Evolutionary conservation across 2,888 invertebrate genomes (phyloP).

Genomic region (Caenorhabditis drosophilae): DNA sequence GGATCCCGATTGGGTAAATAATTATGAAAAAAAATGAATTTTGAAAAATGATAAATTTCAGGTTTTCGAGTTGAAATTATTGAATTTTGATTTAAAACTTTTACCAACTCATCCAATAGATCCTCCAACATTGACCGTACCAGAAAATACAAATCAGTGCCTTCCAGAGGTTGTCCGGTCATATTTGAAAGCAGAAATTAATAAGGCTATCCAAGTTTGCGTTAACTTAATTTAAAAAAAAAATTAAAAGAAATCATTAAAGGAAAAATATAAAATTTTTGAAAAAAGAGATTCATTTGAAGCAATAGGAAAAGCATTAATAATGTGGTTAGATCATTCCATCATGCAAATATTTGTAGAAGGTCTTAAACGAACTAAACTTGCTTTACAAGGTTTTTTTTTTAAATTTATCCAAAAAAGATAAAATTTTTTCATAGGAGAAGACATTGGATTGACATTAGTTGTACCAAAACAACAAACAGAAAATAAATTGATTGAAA

Average conservation of each 20-base stretch:
- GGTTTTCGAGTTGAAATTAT: conserved; percentile 2
- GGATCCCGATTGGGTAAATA: conserved; percentile 9
- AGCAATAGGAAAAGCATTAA: conserved; percentile 9
- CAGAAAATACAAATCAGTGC: not conserved
- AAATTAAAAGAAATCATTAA: not conserved
- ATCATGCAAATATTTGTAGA: conserved; percentile 6
- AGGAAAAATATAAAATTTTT: conserved; percentile 7
- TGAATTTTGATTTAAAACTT: not conserved
- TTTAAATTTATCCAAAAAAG: too few species aligned
- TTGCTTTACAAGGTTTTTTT: not conserved
- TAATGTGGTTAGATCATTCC: conserved; percentile 8
- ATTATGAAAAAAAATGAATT: not conserved
- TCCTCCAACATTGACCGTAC: not conserved
- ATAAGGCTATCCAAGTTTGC: conserved; percentile 1
- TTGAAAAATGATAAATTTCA: not conserved
- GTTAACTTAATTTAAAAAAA: not conserved
- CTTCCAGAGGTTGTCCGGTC: not conserved
- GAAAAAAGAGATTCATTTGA: conserved; percentile 6
- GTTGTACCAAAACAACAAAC: conserved; percentile 1
- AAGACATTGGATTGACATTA: not conserved
- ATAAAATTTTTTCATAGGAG: too few species aligned
- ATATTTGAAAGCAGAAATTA: conserved; percentile 1
- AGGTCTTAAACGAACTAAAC: not conserved
- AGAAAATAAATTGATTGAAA: not conserved
- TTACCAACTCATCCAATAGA: conserved; percentile 2